Base-by-base conservation (phyloP, 2,888 invertebrate genomes). In the Scelioninae gen. 1 region DNA sequence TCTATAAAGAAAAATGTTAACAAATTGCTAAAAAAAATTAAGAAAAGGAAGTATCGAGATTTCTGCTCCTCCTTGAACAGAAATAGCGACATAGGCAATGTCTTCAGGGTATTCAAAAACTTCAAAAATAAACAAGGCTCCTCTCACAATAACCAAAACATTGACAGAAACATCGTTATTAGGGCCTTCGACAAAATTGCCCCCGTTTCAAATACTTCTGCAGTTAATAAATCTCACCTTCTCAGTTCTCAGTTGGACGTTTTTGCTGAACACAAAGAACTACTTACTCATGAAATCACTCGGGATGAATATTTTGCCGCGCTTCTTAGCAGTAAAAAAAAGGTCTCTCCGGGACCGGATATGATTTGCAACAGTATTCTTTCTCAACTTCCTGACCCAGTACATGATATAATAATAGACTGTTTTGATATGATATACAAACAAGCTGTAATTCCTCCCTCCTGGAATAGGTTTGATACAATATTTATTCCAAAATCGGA, bases 401-500 rank as follows among this genome's bases (percentile, higher is more conserved):
- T 78, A 0, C 55, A 65, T 23, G n/a, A 13, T 11, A 15, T 31
- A 23, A 4, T 72, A 0, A 15, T 72, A 5, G 11, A 60, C 5
- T 58, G 56, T 34, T 79, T 66, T 38, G 51, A 66, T 4, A 5
- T 11, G 0, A 51, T 71, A 16, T 16, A 63, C 1, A 11, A 11
- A n/a, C 16, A 11, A 4, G 31, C 8, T 16, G 11, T n/a, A 3
- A 31, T 69, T 3, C 69, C 77, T 2, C 0, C 4, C 16, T 29
- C 49, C 0, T 77, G 77, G 62, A 5, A 1, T 3, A 13, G 15
- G 3, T 77, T 53, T 38, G 34, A 47, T 10, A 78, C 71, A 0
- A 40, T 78, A 5, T 78, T 78, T 31, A 71, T 78, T 6, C 71
- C 78, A 1, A 78, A 78, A 16, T 7, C 56, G 7, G 68, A 43